Base-by-base conservation (phyloP, 2,797 vertebrate genomes). In the Spinus pinus region DNA sequence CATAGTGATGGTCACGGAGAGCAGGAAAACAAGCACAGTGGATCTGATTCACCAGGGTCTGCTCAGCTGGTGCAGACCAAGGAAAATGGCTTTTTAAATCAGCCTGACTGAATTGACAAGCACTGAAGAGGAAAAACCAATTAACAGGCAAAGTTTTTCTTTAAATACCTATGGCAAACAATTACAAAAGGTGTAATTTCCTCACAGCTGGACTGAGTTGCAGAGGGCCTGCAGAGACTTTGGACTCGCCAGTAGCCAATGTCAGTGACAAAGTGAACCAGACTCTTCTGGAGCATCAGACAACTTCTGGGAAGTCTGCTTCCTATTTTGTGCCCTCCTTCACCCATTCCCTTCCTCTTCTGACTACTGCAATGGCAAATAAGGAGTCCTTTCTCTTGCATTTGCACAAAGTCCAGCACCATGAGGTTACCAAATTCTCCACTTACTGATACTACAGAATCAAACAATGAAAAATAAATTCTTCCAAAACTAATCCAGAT, bases 401-500 rank as follows among this genome's bases (percentile, higher is more conserved):
- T 50, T 79, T 66, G 6, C 11, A 35, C 6, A 0, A 51, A 1
- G 65, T 31, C 28, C 44, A 73, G 47, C n/a, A 53, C 6, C 12
- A 11, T 24, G 44, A 72, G 4, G 39, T 54, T 75, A 69, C 21
- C 24, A 75, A 90, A 25, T 8, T 47, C 42, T 57, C 27, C 0
- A 0, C 37, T 75, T 57, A 28, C 15, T 58, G 61, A 47, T 25
- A 27, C 3, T 3, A 1, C 37, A 62, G 41, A 81, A 82, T 66
- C 65, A 95, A 93, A 91, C 67, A 88, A 64, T 53, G 70, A 71
- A 85, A 35, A 77, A 91, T 8, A 74, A 56, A 53, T 56, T 88
- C 24, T 83, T 81, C 49, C 87, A 92, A 95, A 91, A 88, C 39
- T 58, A 86, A 57, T 66, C 57, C 83, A 93, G 74, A 78, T 73